These are phyloP conservation scores for Tyrannus savana DNA, from an alignment of 2,113 vertebrate species.

Conservation along the genomic window DNA sequence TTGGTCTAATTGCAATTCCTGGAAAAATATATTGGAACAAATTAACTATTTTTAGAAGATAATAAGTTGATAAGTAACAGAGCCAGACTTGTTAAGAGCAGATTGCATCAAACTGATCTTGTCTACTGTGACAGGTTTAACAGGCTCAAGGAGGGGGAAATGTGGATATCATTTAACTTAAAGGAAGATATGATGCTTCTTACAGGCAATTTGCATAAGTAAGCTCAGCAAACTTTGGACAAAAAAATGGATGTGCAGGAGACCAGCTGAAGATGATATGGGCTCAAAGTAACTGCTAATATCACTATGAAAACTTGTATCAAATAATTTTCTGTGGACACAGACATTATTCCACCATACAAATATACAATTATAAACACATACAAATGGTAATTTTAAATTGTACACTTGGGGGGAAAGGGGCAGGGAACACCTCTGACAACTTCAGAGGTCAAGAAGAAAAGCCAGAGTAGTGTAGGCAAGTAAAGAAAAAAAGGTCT, in stretches of 20 bases:
- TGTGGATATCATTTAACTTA: neutral
- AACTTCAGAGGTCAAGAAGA: neutral
- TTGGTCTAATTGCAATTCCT: neutral
- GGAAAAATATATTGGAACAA: slow-evolving; percentile 12
- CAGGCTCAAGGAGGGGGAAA: neutral
- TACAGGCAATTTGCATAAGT: neutral
- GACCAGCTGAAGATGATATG: neutral
- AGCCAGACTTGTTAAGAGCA: neutral
- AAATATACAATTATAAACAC: neutral
- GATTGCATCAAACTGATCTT: neutral
- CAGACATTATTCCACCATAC: neutral
- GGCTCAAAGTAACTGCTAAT: neutral
- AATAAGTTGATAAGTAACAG: slow-evolving; percentile 24
- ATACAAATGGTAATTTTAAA: neutral
- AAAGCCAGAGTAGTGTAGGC: neutral
- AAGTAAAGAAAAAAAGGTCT: neutral
- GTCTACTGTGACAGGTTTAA: slow-evolving; percentile 3
- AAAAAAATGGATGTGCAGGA: neutral
- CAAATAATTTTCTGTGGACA: neutral
- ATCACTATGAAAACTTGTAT: neutral
- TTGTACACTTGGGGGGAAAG: neutral
- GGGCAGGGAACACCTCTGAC: neutral
- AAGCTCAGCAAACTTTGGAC: neutral
- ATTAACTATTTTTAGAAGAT: slow-evolving; percentile 21
- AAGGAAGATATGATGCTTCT: neutral